Base-by-base conservation (phyloP, 1,140 invertebrate genomes). In the Drosophila setifemur region DNA sequence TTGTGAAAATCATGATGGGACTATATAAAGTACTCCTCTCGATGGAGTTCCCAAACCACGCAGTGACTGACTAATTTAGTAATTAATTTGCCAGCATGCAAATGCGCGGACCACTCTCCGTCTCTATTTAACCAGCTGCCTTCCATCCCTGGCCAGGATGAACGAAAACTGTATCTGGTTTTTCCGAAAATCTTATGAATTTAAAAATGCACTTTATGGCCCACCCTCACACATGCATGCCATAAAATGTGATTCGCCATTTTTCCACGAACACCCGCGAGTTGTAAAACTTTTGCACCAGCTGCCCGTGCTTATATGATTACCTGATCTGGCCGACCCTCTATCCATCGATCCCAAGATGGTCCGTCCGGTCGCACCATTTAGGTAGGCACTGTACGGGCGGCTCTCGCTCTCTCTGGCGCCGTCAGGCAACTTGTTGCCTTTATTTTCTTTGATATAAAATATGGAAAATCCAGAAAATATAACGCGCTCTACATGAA, bases 111-210 rank as follows among this genome's bases (percentile, higher is more conserved):
- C 8, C n/a, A 3, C 11, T 39, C 11, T 4, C 37, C 35, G 12
- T 3, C 0, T 58, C 0, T 23, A n/a, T 11, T n/a, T n/a, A n/a
- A n/a, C n/a, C n/a, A n/a, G n/a, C n/a, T n/a, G n/a, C n/a, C n/a
- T n/a, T n/a, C 5, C 33, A 3, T 40, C 26, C n/a, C 26, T 16
- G 23, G 14, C 14, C 25, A 61, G 52, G 37, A 85, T 85, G 79
- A 86, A 86, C 37, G 81, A 76, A 85, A 76, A 63, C 31, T 40
- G 54, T 64, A 48, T 45, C 76, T 73, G 85, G 85, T 67, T 88
- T 88, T 88, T 42, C 85, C 85, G 58, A 83, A 88, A 88, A 81
- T 85, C 75, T 88, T 85, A 88, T 88, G 85, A 88, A 88, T 88
- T 85, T 88, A 81, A 88, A 88, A 61, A 49, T 48, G 9, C 28